Base-by-base conservation (phyloP, 2,113 vertebrate species). In the Bubalus kerabau region DNA sequence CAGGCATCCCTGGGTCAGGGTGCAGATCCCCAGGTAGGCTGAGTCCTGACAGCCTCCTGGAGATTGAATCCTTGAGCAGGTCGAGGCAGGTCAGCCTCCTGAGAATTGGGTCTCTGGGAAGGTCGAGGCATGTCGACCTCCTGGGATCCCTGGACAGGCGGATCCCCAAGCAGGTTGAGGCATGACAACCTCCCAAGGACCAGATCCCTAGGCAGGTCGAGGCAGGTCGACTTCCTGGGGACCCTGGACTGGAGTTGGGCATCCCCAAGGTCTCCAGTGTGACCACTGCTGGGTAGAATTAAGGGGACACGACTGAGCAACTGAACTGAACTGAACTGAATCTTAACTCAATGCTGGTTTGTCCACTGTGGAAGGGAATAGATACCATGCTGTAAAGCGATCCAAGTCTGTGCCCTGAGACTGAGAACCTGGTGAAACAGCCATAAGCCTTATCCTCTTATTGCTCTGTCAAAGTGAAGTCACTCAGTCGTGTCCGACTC, bases 11-110 rank as follows among this genome's bases (percentile, higher is more conserved):
- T 0, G 0, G 67, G 67, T 74, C 67, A 40, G 67, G n/a, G 67
- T 74, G 67, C 67, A 74, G n/a, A 40, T 40, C 10, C n/a, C 67
- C 67, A 71, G 5, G 19, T 71, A 71, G 67, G n/a, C 67, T 40
- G n/a, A 71, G n/a, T 9, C n/a, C 36, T 74, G 67, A 71, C 9
- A 71, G n/a, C n/a, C n/a, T 36, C 17, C 9, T 71, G 64, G n/a
- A 71, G n/a, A 36, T 11, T 2, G 0, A 71, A 71, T 36, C 4
- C 17, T n/a, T 0, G 0, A 11, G 67, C 67, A 74, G 67, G n/a
- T 40, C 1, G 2, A 74, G 67, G 36, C 67, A 6, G 2, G n/a
- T 24, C 2, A 0, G 11, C 10, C 10, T 74, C 10, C n/a, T 0
- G 0, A 40, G 67, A 32, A 62, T 62, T 62, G 60, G 28, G 14